Conservation (phyloP, 2,888 invertebrate genomes). For the Agrochola circellaris region DNA sequence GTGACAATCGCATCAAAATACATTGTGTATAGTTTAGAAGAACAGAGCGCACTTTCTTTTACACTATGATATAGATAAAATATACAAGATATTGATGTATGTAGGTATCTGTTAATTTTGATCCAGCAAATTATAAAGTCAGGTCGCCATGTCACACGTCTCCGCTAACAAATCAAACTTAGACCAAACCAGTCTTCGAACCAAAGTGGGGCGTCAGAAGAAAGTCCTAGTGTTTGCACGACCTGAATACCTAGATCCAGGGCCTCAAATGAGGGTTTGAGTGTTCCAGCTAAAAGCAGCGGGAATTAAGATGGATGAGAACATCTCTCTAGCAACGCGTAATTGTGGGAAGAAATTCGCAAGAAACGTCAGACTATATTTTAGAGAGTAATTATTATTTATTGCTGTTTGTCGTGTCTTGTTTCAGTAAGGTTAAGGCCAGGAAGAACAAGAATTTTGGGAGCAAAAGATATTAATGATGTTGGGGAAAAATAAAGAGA, state of each 20-base stretch:
- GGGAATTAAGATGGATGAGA: slow-evolving; percentile 58
- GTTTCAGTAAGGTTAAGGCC: slow-evolving; percentile 21
- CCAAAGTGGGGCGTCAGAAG: slow-evolving; percentile 64
- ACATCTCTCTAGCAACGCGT: slow-evolving; percentile 38
- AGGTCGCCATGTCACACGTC: not conserved
- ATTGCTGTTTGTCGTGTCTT: slow-evolving; percentile 45
- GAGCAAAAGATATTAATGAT: slow-evolving; percentile 18
- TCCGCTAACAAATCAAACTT: slow-evolving; percentile 25
- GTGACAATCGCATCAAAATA: not conserved
- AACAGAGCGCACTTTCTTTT: not conserved
- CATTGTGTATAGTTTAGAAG: not conserved
- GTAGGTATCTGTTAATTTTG: not conserved
- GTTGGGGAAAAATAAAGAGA: not conserved
- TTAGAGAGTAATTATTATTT: slow-evolving; percentile 48
- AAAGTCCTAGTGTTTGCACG: slow-evolving; percentile 72
- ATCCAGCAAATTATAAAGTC: not conserved
- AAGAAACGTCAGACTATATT: slow-evolving; percentile 19
- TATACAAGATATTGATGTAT: not conserved
- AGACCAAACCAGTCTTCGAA: slow-evolving; percentile 38
- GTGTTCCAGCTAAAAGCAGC: slow-evolving; percentile 43
- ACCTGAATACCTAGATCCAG: slow-evolving; percentile 75
- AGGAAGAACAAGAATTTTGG: slow-evolving; percentile 11
- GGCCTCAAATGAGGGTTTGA: slow-evolving; percentile 59
- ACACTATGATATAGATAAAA: not conserved
- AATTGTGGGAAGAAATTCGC: slow-evolving; percentile 20